These are phyloP conservation scores for Stegodyphus dumicola DNA, from an alignment of 1,140 invertebrate species.

Conservation along the genomic window DNA sequence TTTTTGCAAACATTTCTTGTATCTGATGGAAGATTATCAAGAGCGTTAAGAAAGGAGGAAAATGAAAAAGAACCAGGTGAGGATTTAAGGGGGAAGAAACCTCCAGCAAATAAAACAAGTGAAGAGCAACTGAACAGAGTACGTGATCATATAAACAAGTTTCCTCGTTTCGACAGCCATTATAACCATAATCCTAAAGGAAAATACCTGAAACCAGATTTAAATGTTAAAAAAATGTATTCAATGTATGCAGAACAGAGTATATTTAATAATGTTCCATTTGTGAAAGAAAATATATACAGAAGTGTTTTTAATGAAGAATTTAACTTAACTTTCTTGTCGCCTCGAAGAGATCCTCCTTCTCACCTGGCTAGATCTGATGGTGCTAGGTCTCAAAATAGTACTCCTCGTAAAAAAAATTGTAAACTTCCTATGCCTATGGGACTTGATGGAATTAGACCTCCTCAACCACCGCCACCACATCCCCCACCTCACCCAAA, in stretches of 20 bases:
- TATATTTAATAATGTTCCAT: slow-evolving; percentile 37
- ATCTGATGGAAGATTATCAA: slow-evolving; percentile 48
- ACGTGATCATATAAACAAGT: slow-evolving; percentile 39
- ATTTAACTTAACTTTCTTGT: slow-evolving; percentile 33
- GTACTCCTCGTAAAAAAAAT: slow-evolving; percentile 32
- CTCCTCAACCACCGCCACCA: neutral
- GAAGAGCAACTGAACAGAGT: slow-evolving; percentile 50
- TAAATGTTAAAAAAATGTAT: slow-evolving; percentile 58
- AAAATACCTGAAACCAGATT: slow-evolving; percentile 40
- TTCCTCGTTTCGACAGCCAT: slow-evolving; percentile 37
- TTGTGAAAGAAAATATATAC: slow-evolving; percentile 54
- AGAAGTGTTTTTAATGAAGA: slow-evolving; percentile 57
- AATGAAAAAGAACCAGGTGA: slow-evolving; percentile 52
- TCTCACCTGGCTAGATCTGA: slow-evolving; percentile 2
- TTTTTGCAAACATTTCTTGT: slow-evolving; percentile 58
- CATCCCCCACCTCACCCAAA: slow-evolving; percentile 13
- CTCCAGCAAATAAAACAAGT: slow-evolving; percentile 56
- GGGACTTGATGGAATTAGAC: slow-evolving; percentile 20
- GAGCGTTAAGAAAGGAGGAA: slow-evolving; percentile 47
- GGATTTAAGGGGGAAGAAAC: slow-evolving; percentile 47
- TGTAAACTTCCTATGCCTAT: neutral
- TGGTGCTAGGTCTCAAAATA: neutral
- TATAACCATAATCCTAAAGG: slow-evolving; percentile 43
- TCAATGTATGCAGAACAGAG: slow-evolving; percentile 43
- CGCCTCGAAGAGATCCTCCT: slow-evolving; percentile 38